Base-by-base conservation (phyloP, 2,797 vertebrate species). In the Neoniphon sammara region DNA sequence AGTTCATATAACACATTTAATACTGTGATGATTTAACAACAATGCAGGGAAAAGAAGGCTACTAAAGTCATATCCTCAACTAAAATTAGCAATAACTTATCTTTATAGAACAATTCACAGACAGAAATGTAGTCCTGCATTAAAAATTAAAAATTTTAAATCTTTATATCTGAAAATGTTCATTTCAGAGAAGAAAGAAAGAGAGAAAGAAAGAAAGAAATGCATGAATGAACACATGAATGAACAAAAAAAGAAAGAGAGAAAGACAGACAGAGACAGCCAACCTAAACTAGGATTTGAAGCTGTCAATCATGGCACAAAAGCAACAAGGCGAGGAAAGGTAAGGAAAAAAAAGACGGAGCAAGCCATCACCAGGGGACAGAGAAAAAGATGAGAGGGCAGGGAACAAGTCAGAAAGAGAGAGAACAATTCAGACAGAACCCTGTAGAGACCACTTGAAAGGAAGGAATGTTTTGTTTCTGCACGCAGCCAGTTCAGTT, bases 381-480 rank as follows among this genome's bases (percentile, higher is more conserved):
- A 36, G 66, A 70, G 71, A 66, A 70, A 42, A 77, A 76, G 68
- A 82, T 65, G 73, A 56, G 68, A 79, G 78, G 57, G 63, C 61
- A 79, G 74, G 42, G 83, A 58, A 75, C 66, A 73, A 84, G 55
- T 67, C 62, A 75, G 75, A 69, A 61, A 77, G 47, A 56, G 49
- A 71, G 77, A 78, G 77, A 85, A 82, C 69, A 80, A 80, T 60
- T 56, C 39, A 46, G 58, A 44, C 34, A 74, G 62, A 77, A 85
- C 67, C 59, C 87, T 81, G 39, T 15, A 9, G 87, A 78, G 86
- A 80, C 70, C 76, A 81, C 87, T 89, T 87, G 81, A 89, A 88
- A 90, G 56, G 70, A 58, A 85, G 75, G 80, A 85, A 80, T 90
- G 81, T 82, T 90, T 86, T 76, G 63, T 85, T 89, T 85, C 82